phyloP scores from a whole-genome alignment of 2,797 vertebrate genomes.

The Carduelis carduelis region DNA sequence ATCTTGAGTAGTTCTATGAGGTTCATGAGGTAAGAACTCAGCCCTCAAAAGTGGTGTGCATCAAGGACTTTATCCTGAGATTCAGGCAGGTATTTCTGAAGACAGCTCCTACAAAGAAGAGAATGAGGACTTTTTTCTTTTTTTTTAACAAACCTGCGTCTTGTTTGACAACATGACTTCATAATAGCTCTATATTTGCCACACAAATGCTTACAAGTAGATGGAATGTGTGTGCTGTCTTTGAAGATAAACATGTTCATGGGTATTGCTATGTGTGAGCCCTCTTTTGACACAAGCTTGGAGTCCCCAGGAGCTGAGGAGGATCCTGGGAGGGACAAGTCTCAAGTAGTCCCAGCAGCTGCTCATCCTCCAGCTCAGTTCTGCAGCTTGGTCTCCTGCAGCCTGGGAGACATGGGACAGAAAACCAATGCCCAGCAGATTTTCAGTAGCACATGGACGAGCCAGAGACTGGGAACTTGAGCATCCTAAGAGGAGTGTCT shows the following conservation, averaged over 20 bases:
- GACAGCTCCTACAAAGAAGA: not conserved
- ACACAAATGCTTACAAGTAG: not conserved
- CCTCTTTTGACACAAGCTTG: not conserved
- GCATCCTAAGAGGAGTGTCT: not conserved
- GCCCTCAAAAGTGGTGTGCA: not conserved
- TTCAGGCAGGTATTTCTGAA: not conserved
- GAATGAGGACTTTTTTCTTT: not conserved
- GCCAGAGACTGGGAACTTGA: not conserved
- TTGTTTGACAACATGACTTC: not conserved
- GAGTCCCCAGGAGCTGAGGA: not conserved
- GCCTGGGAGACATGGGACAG: not conserved
- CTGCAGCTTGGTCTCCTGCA: not conserved
- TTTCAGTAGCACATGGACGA: not conserved
- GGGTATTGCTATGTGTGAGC: not conserved
- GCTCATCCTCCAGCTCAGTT: not conserved
- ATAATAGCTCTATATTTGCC: not conserved
- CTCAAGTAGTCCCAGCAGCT: not conserved
- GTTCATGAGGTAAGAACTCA: not conserved
- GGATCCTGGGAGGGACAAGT: fast-evolving
- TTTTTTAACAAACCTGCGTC: not conserved
- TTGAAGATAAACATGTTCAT: not conserved
- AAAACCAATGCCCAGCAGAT: not conserved
- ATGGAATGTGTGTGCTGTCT: not conserved
- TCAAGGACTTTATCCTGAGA: not conserved
- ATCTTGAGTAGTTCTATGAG: not conserved